Conservation (phyloP, 2,888 invertebrate genomes). For the Nineta flava region DNA sequence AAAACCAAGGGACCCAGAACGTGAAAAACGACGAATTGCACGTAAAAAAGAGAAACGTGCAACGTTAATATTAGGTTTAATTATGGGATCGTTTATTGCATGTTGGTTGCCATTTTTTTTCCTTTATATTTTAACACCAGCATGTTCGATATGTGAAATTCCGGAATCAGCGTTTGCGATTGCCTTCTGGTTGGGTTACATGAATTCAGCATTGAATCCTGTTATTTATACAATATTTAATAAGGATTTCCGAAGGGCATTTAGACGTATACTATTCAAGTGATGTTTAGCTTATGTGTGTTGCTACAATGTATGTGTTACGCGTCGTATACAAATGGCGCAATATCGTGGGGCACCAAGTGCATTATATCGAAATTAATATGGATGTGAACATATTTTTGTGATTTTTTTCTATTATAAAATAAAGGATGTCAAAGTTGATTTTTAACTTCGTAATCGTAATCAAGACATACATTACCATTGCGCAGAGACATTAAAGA, state of each 20-base stretch:
- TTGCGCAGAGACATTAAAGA: too few relatives aligned
- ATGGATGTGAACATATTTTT: too few relatives aligned
- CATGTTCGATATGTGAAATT: conserved; percentile 58
- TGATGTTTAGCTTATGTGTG: conserved; percentile 80
- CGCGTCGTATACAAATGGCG: conserved; percentile 41
- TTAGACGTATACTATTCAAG: conserved; percentile 89
- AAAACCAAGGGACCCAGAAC: conserved; percentile 78
- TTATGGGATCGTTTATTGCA: conserved; percentile 96
- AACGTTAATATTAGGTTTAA: conserved; percentile 88
- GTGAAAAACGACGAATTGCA: conserved; percentile 83
- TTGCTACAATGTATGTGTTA: conserved; percentile 56
- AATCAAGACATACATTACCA: too few relatives aligned
- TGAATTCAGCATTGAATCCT: conserved; percentile 92
- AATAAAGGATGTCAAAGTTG: too few relatives aligned
- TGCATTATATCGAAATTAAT: conserved; percentile 27
- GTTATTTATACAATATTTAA: conserved; percentile 95
- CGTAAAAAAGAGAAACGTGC: conserved; percentile 93
- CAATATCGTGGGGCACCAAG: conserved; percentile 47
- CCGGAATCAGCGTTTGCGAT: conserved; percentile 76
- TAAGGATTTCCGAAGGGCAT: conserved; percentile 92
- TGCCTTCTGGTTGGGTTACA: conserved; percentile 94
- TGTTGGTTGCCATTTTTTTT: conserved; percentile 99
- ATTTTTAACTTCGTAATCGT: too few relatives aligned
- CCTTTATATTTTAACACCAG: conserved; percentile 73
- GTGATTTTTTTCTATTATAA: too few relatives aligned